A percentile compares a stretch with the other conserved stretches of the same genome.
Conservation (phyloP, 2,113 vertebrate species). For the Pagrus major region DNA sequence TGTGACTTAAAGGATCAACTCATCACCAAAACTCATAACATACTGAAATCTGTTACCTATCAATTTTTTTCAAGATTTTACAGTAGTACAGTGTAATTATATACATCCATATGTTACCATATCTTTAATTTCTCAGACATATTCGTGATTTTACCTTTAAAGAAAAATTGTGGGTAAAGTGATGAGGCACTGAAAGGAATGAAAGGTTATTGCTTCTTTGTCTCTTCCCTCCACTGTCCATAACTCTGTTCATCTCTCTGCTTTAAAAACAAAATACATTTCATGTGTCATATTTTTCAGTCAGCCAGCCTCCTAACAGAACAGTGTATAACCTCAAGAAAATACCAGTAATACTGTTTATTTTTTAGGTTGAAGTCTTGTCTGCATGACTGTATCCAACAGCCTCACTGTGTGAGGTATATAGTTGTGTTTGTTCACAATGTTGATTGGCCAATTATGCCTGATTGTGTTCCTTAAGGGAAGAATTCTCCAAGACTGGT, state of each 20-base stretch:
- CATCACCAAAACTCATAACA: not conserved
- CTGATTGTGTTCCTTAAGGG: slow-evolving; percentile 81
- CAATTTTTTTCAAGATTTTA: too few species aligned
- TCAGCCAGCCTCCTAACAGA: slow-evolving; percentile 8
- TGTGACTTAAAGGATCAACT: not conserved
- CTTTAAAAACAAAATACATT: not conserved
- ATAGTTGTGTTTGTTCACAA: slow-evolving; percentile 70
- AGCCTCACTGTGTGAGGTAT: slow-evolving; percentile 72
- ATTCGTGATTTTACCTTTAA: not conserved
- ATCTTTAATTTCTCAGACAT: not conserved
- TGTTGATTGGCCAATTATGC: slow-evolving; percentile 81
- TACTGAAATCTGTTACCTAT: not conserved
- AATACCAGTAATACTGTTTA: slow-evolving; percentile 14
- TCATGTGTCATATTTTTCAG: not conserved
- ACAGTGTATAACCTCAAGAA: slow-evolving; percentile 9
- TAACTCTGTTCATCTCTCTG: not conserved
- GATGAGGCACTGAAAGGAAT: not conserved
- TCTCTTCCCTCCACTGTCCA: not conserved
- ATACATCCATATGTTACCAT: not conserved
- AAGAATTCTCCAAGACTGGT: slow-evolving; percentile 71
- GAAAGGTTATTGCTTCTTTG: not conserved
- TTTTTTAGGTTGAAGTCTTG: slow-evolving; percentile 45
- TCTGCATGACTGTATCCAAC: slow-evolving; percentile 47
- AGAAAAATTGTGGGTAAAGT: not conserved
- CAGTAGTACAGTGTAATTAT: not conserved